Conservation (phyloP, 2,888 invertebrate species). For the Zaprionus obscuricornis region DNA sequence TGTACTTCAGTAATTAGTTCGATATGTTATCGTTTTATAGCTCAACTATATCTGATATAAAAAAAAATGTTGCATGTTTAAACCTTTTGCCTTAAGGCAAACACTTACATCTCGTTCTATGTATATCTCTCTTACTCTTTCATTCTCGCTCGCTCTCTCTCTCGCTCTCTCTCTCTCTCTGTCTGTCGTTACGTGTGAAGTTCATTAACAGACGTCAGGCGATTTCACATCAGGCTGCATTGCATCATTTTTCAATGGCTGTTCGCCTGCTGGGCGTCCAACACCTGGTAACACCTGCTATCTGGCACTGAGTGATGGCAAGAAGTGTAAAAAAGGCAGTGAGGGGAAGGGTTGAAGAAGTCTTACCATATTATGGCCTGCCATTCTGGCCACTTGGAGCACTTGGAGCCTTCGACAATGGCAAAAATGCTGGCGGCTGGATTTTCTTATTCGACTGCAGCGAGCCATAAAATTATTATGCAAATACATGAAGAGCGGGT, state of each 20-base stretch:
- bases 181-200: constrained; percentile 48
- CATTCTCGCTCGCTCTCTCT: too few relatives aligned
- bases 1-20: too few relatives aligned
- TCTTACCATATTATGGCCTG: constrained; percentile 53
- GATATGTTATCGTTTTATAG: too few relatives aligned
- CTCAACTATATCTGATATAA: too few relatives aligned
- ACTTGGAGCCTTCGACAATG: constrained; percentile 62
- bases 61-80: too few relatives aligned
- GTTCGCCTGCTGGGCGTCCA: constrained; percentile 36
- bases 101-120: too few relatives aligned
- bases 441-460: constrained; percentile 71
- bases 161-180: too few relatives aligned
- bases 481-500: constrained; percentile 53
- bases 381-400: too few relatives aligned
- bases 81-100: too few relatives aligned
- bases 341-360: background rate
- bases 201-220: constrained; percentile 58
- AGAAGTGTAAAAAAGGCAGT: background rate
- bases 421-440: constrained; percentile 47
- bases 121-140: too few relatives aligned
- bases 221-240: constrained; percentile 58
- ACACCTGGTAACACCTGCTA: constrained; percentile 11
- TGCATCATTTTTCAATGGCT: constrained; percentile 51
- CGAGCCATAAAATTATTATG: constrained; percentile 76
- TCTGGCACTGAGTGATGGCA: background rate